Conservation (phyloP, 1,140 invertebrate genomes). For the Galleria mellonella region DNA sequence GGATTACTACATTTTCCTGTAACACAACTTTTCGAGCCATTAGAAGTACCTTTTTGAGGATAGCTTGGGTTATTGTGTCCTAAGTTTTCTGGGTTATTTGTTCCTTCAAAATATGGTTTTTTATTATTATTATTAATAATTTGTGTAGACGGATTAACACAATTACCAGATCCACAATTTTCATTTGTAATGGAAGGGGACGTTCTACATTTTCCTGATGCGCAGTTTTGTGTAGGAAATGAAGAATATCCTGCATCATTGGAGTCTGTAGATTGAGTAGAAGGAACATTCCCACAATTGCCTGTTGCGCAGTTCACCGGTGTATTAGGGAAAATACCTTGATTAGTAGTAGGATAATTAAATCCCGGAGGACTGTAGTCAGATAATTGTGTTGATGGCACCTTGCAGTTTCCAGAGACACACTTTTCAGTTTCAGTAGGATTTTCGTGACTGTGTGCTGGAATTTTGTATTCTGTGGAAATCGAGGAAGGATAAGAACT, state of each 20-base stretch:
- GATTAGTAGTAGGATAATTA: no score
- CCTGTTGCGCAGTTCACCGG: neutral
- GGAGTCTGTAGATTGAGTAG: neutral
- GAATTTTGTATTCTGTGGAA: neutral
- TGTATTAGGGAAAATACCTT: neutral
- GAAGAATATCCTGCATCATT: neutral
- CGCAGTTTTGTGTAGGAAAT: conserved; percentile 4
- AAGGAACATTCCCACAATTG: conserved; percentile 7
- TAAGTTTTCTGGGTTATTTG: neutral
- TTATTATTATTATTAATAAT: neutral
- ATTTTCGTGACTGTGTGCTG: no score
- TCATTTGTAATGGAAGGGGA: neutral
- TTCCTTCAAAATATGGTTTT: no score
- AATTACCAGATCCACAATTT: conserved; percentile 1
- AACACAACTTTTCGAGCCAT: no score
- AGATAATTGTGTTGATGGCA: no score
- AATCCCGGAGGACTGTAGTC: no score
- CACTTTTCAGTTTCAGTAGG: no score
- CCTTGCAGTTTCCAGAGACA: no score
- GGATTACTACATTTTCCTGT: no score
- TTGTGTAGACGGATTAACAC: neutral
- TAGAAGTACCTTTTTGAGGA: neutral
- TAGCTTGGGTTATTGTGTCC: neutral
- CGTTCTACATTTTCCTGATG: neutral
- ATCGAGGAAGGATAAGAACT: neutral